Conservation (phyloP, 2,888 invertebrate species). For the Ochropacha duplaris region DNA sequence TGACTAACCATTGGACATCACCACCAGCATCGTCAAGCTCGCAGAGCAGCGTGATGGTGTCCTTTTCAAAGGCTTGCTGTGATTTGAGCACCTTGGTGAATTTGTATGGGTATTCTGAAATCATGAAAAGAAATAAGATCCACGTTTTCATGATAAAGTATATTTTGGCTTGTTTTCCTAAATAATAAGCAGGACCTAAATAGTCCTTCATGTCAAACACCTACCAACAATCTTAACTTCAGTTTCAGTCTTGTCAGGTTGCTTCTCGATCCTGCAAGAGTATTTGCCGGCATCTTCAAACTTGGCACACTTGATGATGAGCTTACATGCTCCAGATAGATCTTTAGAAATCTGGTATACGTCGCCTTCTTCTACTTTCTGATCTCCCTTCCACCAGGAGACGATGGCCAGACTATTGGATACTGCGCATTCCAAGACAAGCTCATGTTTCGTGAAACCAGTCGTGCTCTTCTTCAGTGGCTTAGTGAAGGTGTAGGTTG, state of each 20-base stretch:
- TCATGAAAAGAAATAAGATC: not conserved
- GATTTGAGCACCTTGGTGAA: constrained; percentile 97
- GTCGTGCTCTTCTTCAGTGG: constrained; percentile 93
- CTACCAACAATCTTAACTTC: constrained; percentile 90
- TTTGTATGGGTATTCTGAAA: constrained; percentile 94
- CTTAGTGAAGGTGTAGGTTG: constrained; percentile 95
- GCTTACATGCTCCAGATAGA: constrained; percentile 93
- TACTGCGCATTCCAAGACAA: constrained; percentile 95
- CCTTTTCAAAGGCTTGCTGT: constrained; percentile 96
- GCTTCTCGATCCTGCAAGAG: constrained; percentile 93
- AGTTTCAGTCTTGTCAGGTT: constrained; percentile 92
- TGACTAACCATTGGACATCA: constrained; percentile 92
- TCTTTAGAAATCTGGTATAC: constrained; percentile 95
- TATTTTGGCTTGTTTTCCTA: too few species aligned
- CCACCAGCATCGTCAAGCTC: constrained; percentile 98
- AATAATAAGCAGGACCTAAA: not conserved
- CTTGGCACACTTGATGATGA: constrained; percentile 91
- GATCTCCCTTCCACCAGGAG: constrained; percentile 94
- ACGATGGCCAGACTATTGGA: constrained; percentile 97
- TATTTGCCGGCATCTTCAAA: constrained; percentile 95
- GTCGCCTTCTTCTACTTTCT: constrained; percentile 91
- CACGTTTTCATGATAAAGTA: not conserved
- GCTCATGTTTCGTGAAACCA: constrained; percentile 95
- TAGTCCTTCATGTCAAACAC: constrained; percentile 29
- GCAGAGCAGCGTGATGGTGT: constrained; percentile 95